These are phyloP conservation scores for Morpho achilles DNA, from an alignment of 2,888 invertebrate species.

Conservation along the genomic window DNA sequence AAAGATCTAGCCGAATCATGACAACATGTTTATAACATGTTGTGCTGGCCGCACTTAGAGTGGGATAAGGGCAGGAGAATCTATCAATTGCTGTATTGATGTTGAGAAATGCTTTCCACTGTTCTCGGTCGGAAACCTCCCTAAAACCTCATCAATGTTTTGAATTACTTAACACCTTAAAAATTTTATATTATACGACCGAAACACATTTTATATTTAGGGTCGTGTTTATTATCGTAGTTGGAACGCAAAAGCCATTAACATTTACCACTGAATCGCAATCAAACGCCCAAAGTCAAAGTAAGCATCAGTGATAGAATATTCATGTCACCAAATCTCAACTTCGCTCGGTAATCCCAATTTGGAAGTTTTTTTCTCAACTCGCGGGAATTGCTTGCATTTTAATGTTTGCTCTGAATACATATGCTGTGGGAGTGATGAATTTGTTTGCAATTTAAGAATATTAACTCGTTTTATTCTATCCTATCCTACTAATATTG, in stretches of 20 bases:
- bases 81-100: no score
- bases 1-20: no score
- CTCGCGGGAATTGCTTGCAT: constrained; percentile 30
- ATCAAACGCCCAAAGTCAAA: constrained; percentile 11
- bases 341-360: constrained; percentile 24
- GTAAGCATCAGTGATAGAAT: constrained; percentile 25
- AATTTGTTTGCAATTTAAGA: constrained; percentile 17
- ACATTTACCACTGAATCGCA: background rate
- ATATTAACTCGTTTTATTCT: constrained; percentile 7
- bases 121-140: no score
- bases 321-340: constrained; percentile 29
- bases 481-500: no score
- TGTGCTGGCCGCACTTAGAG: no score
- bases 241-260: background rate
- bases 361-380: constrained; percentile 24
- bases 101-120: no score
- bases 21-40: no score
- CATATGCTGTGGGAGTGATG: constrained; percentile 24
- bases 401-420: constrained; percentile 31
- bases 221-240: no score
- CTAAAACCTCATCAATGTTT: no score
- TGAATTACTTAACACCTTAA: no score
- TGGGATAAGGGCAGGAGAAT: no score
- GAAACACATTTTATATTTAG: background rate
- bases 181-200: background rate